Conservation (phyloP, 2,113 vertebrate genomes). For the Oriolus oriolus region DNA sequence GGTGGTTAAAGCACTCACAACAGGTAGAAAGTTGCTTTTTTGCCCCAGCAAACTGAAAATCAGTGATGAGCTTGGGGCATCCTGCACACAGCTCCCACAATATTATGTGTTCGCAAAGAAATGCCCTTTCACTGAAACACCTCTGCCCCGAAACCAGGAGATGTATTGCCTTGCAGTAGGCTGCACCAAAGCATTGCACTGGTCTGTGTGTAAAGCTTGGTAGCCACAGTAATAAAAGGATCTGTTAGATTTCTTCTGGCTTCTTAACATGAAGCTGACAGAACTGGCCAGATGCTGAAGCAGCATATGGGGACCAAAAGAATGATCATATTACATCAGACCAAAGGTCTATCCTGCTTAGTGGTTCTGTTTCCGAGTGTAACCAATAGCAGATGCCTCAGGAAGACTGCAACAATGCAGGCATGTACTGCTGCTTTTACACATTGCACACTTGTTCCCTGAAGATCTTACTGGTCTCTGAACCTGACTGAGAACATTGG, state of each 20-base stretch:
- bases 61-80: neutral
- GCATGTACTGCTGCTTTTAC: neutral
- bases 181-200: neutral
- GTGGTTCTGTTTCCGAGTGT: neutral
- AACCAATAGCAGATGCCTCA: neutral
- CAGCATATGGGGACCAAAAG: neutral
- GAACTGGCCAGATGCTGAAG: neutral
- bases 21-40: neutral
- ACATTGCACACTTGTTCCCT: neutral
- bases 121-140: neutral
- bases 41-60: neutral
- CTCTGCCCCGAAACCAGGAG: neutral
- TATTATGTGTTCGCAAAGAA: neutral
- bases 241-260: neutral
- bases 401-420: neutral
- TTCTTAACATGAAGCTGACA: neutral
- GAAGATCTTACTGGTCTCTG: neutral
- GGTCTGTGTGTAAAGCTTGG: neutral
- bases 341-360: neutral
- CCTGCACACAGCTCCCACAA: neutral
- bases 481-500: rapidly evolving
- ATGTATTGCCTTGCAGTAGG: neutral
- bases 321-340: neutral
- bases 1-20: neutral
- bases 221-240: neutral